Evolutionary conservation across 2,113 vertebrate genomes (phyloP).

Genomic region (Azemiops feae): DNA sequence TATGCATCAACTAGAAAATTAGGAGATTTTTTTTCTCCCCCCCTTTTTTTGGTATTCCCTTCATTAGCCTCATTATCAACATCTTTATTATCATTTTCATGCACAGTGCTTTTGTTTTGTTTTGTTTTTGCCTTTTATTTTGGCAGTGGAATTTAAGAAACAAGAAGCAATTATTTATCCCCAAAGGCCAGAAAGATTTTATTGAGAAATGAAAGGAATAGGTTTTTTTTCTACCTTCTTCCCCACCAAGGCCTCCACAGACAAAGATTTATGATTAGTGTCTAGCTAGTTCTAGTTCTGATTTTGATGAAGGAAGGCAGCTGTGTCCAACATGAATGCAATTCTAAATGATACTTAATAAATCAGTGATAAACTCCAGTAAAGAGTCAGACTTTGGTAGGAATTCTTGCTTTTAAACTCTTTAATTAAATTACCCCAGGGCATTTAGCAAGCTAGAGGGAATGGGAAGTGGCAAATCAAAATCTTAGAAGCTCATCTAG

Average conservation of each 20-base stretch:
- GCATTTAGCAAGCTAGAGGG: not conserved
- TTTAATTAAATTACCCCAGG: not conserved
- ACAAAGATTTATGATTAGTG: not conserved
- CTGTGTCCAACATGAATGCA: constrained; percentile 27
- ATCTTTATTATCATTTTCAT: not conserved
- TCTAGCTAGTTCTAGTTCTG: not conserved
- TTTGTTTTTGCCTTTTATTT: not conserved
- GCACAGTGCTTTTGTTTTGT: not conserved
- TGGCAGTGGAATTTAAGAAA: not conserved
- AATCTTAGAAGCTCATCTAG: not conserved
- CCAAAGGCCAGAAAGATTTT: constrained; percentile 12
- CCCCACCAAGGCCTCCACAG: constrained; percentile 11
- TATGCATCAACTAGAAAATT: not conserved
- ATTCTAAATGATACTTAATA: constrained; percentile 41
- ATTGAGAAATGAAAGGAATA: constrained; percentile 23
- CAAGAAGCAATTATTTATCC: constrained; percentile 15
- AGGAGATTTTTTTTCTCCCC: not conserved
- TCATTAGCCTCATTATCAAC: not conserved
- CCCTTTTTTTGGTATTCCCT: not conserved
- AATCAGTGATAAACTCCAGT: not conserved
- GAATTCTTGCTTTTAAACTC: not conserved
- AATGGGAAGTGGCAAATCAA: accelerated
- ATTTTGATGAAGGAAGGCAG: constrained; percentile 28
- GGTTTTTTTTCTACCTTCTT: not conserved
- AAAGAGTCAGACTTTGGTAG: not conserved